A percentile compares a stretch with the other conserved stretches of the same genome.
These are phyloP conservation scores for Trogon melanurus DNA, from an alignment of 2,113 vertebrate genomes.

Conservation along the genomic window DNA sequence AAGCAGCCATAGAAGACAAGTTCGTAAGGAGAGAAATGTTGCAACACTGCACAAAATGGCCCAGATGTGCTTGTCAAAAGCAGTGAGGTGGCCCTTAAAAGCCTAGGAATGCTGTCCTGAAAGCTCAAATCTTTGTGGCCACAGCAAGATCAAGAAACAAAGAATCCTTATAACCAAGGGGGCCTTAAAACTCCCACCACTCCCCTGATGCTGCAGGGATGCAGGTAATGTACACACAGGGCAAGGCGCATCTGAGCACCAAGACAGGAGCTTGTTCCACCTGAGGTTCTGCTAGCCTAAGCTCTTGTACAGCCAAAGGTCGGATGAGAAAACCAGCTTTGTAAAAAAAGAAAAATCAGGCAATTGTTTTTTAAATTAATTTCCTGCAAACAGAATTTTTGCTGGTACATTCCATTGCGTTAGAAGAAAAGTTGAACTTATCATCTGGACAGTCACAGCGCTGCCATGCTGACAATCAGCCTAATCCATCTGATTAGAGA, in stretches of 20 bases:
- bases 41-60: background rate
- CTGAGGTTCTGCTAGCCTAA: background rate
- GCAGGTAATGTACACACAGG: rapidly evolving
- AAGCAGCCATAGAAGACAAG: background rate
- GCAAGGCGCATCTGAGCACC: background rate
- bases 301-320: background rate
- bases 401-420: background rate
- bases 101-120: background rate
- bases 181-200: background rate
- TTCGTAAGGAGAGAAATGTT: background rate
- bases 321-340: background rate
- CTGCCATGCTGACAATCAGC: background rate
- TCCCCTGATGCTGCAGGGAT: background rate
- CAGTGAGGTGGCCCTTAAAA: background rate
- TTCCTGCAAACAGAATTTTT: background rate
- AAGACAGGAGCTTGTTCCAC: background rate
- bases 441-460: background rate
- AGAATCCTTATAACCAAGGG: background rate
- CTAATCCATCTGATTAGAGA: background rate
- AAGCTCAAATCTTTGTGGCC: background rate
- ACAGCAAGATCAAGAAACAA: background rate
- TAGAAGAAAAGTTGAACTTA: background rate
- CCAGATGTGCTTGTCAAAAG: background rate
- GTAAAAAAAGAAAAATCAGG: background rate
- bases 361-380: background rate